These are phyloP conservation scores for Holothuria scabra DNA, from an alignment of 53 echinoderm and acorn worm genomes.

Conservation along the genomic window DNA sequence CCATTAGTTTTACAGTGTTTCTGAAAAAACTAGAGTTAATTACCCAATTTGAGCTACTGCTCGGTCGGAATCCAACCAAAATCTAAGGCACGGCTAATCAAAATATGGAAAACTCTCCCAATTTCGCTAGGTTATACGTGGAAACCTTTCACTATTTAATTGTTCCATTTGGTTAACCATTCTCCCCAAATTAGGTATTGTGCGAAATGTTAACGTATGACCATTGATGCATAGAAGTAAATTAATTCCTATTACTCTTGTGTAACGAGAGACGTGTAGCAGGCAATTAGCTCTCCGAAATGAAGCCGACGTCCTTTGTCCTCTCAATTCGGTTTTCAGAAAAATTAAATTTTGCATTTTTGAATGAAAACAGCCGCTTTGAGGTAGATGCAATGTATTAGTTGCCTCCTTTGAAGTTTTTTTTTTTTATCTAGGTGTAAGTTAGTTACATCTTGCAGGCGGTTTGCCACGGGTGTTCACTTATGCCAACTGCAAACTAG, in stretches of 20 bases:
- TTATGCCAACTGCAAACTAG: no score
- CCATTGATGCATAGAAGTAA: conserved; percentile 34
- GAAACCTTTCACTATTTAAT: conserved; percentile 11
- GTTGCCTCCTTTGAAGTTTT: no score
- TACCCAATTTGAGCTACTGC: conserved; percentile 28
- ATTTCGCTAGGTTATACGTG: not conserved
- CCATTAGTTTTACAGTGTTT: no score
- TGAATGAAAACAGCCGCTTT: conserved; percentile 38
- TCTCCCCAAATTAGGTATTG: conserved; percentile 16
- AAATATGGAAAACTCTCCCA: conserved; percentile 38
- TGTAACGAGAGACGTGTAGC: conserved; percentile 32
- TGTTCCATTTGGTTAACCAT: conserved; percentile 40
- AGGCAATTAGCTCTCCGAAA: conserved; percentile 17
- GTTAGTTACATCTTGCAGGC: no score
- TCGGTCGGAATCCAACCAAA: conserved; percentile 16
- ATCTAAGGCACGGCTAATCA: conserved; percentile 34
- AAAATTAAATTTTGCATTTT: conserved; percentile 31
- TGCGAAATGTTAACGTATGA: conserved; percentile 35
- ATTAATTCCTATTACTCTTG: conserved; percentile 12
- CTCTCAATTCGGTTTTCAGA: not conserved
- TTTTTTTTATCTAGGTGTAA: no score
- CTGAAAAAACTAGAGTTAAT: not conserved
- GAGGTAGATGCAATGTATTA: not conserved
- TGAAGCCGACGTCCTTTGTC: conserved; percentile 18
- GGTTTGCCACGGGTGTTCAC: no score